Conservation (phyloP, 2,888 invertebrate genomes). For the Idaea biselata region DNA sequence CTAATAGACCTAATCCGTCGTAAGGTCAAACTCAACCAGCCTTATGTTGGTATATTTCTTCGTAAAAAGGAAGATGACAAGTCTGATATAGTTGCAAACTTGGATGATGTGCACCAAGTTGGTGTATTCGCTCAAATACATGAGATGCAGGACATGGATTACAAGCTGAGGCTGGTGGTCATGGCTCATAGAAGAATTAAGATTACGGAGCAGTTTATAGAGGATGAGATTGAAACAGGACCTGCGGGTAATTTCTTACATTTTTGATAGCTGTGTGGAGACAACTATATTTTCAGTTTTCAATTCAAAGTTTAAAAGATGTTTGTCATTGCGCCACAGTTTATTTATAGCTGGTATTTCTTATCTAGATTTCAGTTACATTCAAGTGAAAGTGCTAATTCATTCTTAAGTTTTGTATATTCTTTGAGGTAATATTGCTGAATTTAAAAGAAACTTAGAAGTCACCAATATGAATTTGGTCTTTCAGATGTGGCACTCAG, state of each 20-base stretch:
- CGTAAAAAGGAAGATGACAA: constrained; percentile 95
- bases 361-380: not conserved
- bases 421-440: no score
- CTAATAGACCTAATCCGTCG: constrained; percentile 94
- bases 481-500: no score
- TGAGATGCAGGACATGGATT: constrained; percentile 97
- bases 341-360: not conserved
- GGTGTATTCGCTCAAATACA: constrained; percentile 99
- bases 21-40: constrained; percentile 97
- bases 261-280: constrained; percentile 4
- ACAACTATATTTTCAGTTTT: not conserved
- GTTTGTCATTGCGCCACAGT: not conserved
- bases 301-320: not conserved
- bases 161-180: constrained; percentile 93
- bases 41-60: constrained; percentile 98
- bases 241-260: constrained; percentile 71
- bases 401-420: not conserved
- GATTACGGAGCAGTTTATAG: constrained; percentile 89
- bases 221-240: constrained; percentile 83
- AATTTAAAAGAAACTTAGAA: not conserved
- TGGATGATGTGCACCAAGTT: constrained; percentile 92
- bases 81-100: constrained; percentile 88
- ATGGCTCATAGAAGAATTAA: constrained; percentile 95
- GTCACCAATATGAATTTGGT: no score
- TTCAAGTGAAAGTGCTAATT: not conserved